A percentile compares a stretch with the other conserved stretches of the same genome.
Conservation (phyloP, 2,113 vertebrate genomes). For the Loxodonta africana region DNA sequence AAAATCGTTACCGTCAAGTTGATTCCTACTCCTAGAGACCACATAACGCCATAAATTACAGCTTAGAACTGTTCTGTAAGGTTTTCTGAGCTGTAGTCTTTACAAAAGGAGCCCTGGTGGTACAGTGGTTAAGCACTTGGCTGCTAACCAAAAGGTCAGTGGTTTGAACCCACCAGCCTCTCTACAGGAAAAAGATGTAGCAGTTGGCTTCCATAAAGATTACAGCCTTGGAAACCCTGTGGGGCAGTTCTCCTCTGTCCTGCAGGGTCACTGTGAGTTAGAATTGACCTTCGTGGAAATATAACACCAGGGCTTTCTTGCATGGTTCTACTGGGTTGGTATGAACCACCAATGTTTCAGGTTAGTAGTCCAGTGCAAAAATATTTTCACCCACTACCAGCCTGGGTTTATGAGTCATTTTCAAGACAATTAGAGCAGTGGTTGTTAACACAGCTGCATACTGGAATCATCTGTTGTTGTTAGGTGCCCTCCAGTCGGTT, state of each 20-base stretch:
- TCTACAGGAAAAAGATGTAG: background rate
- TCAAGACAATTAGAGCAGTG: background rate
- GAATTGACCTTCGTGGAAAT: background rate
- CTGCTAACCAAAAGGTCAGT: background rate
- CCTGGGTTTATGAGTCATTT: constrained; percentile 16
- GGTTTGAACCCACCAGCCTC: background rate
- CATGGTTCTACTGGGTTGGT: background rate
- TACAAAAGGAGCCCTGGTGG: too few species aligned
- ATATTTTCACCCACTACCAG: constrained; percentile 6
- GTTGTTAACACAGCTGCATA: background rate
- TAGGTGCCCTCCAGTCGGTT: too few species aligned
- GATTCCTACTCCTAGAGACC: background rate
- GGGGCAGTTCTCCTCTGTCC: background rate
- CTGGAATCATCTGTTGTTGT: background rate
- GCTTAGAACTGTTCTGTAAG: background rate
- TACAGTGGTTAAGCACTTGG: background rate
- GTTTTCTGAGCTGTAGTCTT: background rate
- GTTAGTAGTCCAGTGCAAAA: background rate
- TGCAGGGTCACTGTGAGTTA: background rate
- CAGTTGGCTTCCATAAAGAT: background rate
- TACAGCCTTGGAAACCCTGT: background rate
- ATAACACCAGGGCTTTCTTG: background rate
- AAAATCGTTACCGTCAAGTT: background rate
- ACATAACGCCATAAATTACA: background rate
- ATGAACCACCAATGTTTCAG: background rate